Evolutionary conservation across 2,113 vertebrate genomes (phyloP), one percentile per base, ranked within the genome.

Genomic region (Neolamprologus sp.): DNA sequence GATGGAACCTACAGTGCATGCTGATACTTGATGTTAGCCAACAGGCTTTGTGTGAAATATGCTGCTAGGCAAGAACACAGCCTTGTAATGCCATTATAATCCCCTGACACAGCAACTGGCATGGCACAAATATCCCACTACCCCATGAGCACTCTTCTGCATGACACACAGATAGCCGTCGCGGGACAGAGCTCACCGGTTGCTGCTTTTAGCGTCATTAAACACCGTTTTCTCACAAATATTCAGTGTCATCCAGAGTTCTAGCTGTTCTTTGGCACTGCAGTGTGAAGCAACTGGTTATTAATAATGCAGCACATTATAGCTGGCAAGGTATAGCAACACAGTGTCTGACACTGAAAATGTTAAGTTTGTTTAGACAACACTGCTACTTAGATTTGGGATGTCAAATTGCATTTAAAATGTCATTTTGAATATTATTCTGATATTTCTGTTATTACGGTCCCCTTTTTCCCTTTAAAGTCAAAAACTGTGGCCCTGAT

Each of bases 1-100:
- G 90, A 95, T 94, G 92, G 85, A 95, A 94, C 93, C 88, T 92
- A 60, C 89, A 87, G 92, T 94, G 94, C 94, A 92, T 95, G 95
- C 94, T 93, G 92, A 92, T 95, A 95, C 94, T 95, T 95, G 95
- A 94, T 91, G 93, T 94, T 91, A 94, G 91, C 94, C 93, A 95
- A 95, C 93, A 93, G 91, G 89, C 92, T 90, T 87, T 90, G 93
- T 49, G 85, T 93, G 90, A 94, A 96, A 95, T 96, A 93, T 93
- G 90, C 85, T 93, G 91, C 95, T 86, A 93, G 91, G 93, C 91
- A 91, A 89, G 93, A 95, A 95, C 94, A 95, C 88, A 89, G 92
- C 91, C 91, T 92, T 83, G 75, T 92, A 94, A 95, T 93, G 90
- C 93, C 91, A 92, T 84, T 89, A 88, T 94, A 96, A 96, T 95